Conservation (phyloP, 1,140 invertebrate species). For the Cherax destructor region DNA sequence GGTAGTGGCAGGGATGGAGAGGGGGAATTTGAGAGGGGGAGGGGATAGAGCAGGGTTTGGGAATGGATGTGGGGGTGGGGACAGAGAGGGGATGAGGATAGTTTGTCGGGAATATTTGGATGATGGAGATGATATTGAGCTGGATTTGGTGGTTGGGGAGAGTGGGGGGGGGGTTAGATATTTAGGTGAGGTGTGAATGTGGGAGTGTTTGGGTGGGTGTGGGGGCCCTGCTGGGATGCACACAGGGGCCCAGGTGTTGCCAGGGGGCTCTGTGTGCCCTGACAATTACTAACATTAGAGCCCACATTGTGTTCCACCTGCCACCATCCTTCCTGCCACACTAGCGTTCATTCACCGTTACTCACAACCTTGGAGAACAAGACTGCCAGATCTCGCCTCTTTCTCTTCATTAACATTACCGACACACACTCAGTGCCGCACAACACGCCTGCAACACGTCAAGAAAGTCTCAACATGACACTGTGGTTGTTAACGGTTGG, state of each 20-base stretch:
- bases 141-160: constrained; percentile 23
- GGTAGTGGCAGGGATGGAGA: too few species aligned
- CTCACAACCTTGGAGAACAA: constrained; percentile 58
- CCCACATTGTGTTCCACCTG: constrained; percentile 62
- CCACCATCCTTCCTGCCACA: constrained; percentile 33
- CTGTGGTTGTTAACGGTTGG: too few species aligned
- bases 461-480: too few species aligned
- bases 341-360: constrained; percentile 69
- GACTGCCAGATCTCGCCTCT: constrained; percentile 39
- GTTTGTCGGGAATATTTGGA: too few species aligned
- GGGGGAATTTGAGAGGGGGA: too few species aligned
- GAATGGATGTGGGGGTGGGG: too few species aligned
- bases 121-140: background rate
- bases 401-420: background rate
- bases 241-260: constrained; percentile 10
- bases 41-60: too few species aligned
- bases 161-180: background rate
- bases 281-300: constrained; percentile 10
- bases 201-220: too few species aligned
- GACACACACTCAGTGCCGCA: background rate
- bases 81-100: too few species aligned
- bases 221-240: background rate
- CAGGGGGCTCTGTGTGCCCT: background rate
- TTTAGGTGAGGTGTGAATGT: background rate
- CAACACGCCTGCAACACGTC: too few species aligned